phyloP scores from a whole-genome alignment of 2,888 invertebrate species.

The Aspidiotus rigidus region DNA sequence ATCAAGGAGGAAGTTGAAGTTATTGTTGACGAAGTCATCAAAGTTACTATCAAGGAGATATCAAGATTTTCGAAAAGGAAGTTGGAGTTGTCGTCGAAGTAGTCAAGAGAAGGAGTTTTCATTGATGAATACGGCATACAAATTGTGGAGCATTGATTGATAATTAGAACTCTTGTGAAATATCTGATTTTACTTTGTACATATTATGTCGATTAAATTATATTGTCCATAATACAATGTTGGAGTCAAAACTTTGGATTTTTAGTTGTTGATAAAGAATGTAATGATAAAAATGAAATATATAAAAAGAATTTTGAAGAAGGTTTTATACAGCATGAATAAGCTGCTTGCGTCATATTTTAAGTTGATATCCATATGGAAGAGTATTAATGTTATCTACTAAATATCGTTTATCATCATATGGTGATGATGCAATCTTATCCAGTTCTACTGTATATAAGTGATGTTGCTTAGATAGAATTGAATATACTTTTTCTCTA shows the following conservation, averaged over 20 bases:
- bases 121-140: too few relatives aligned
- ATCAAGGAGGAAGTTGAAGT: too few relatives aligned
- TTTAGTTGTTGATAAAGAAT: constrained; percentile 14
- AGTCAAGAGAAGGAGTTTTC: too few relatives aligned
- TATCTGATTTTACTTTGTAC: too few relatives aligned
- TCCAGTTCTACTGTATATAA: constrained; percentile 25
- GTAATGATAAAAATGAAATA: constrained; percentile 6
- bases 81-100: too few relatives aligned
- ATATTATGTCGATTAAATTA: too few relatives aligned
- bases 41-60: too few relatives aligned
- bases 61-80: too few relatives aligned
- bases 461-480: constrained; percentile 16
- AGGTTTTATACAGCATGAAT: constrained; percentile 10
- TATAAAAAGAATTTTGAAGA: constrained; percentile 12
- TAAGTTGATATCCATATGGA: constrained; percentile 24
- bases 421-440: constrained; percentile 21
- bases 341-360: constrained; percentile 7
- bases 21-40: too few relatives aligned
- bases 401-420: constrained; percentile 25
- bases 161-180: too few relatives aligned
- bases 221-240: too few relatives aligned
- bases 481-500: constrained; percentile 18
- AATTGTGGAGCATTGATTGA: too few relatives aligned
- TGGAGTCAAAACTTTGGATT: constrained; percentile 12
- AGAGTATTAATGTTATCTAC: constrained; percentile 16